Evolutionary conservation across 2,797 vertebrate species (phyloP).

Genomic region (Urosaurus nigricauda): DNA sequence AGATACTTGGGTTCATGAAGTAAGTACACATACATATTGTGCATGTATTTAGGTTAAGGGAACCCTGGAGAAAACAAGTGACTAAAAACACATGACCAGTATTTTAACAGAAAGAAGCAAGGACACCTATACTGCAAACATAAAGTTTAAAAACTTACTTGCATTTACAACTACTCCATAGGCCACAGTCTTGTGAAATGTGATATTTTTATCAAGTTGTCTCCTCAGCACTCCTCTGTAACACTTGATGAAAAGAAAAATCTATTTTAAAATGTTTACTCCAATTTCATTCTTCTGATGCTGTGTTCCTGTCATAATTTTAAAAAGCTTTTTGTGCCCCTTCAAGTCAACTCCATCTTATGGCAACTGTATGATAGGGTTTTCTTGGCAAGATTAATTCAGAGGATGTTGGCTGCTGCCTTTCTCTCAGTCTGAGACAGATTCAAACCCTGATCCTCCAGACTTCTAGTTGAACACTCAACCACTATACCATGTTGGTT

Average conservation of each 20-base stretch:
- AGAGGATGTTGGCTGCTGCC: too few relatives aligned
- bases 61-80: too few relatives aligned
- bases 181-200: constrained; percentile 83
- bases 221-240: constrained; percentile 77
- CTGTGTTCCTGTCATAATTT: not conserved
- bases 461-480: too few relatives aligned
- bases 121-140: not conserved
- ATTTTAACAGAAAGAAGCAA: not conserved
- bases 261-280: constrained; percentile 47
- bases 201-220: constrained; percentile 83
- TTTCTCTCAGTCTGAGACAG: too few relatives aligned
- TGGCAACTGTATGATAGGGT: too few relatives aligned
- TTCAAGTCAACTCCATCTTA: too few relatives aligned
- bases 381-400: too few relatives aligned
- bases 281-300: constrained; percentile 11
- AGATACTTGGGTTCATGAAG: too few relatives aligned
- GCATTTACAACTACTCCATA: constrained; percentile 81
- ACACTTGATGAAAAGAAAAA: constrained; percentile 72
- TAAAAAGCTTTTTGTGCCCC: not conserved
- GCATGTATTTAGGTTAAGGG: too few relatives aligned
- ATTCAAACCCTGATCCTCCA: too few relatives aligned
- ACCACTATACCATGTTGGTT: too few relatives aligned
- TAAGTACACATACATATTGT: too few relatives aligned
- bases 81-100: not conserved
- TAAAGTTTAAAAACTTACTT: constrained; percentile 73